Conservation (phyloP, 35 echinoderm and acorn worm genomes). For the Stichopus chloronotus region DNA sequence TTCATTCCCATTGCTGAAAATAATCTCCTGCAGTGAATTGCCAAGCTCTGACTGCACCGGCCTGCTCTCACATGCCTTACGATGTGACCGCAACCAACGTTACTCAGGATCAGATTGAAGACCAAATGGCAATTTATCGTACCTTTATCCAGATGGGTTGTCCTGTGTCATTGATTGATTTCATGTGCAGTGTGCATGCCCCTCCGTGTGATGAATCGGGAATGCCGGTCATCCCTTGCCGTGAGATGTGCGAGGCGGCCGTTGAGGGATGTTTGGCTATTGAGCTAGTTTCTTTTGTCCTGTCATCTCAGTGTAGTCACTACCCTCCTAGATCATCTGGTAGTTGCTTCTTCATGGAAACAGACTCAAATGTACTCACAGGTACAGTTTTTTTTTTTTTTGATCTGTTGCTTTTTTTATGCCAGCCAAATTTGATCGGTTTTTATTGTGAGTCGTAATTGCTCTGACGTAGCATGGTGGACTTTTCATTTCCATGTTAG, state of each 20-base stretch:
- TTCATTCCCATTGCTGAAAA: too few species aligned
- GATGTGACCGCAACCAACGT: neutral
- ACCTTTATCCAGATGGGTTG: constrained; percentile 19
- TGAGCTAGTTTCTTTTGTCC: neutral
- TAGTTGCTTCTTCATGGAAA: neutral
- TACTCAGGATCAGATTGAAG: constrained; percentile 22
- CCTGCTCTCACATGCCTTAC: constrained; percentile 37
- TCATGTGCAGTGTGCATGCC: constrained; percentile 17
- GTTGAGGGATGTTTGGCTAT: neutral
- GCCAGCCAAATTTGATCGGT: too few species aligned
- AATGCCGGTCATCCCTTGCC: neutral
- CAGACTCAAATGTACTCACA: neutral
- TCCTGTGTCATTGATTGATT: neutral
- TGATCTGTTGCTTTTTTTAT: too few species aligned
- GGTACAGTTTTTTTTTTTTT: neutral
- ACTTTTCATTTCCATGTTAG: too few species aligned
- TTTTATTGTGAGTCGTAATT: too few species aligned
- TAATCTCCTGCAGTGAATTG: neutral
- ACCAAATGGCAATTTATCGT: constrained; percentile 3
- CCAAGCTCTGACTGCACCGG: neutral
- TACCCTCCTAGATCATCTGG: neutral
- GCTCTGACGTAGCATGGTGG: too few species aligned
- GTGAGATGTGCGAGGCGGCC: constrained; percentile 30
- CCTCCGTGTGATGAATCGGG: neutral
- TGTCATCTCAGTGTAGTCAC: neutral